A percentile compares a stretch with the other conserved stretches of the same genome.
Conservation (phyloP, 2,797 vertebrate species). For the Naso thynnoides region DNA sequence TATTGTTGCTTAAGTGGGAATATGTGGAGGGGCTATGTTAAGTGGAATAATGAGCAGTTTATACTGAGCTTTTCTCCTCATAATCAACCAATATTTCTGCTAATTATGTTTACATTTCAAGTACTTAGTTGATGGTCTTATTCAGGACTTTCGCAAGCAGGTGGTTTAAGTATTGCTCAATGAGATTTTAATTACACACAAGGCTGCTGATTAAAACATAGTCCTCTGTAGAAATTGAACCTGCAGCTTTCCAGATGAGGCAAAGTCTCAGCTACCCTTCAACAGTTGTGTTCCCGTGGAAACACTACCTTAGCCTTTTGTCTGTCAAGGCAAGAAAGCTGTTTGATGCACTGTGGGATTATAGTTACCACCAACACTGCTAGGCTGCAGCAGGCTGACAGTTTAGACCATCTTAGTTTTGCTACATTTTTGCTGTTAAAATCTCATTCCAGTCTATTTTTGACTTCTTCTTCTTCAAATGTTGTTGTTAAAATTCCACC, state of each 20-base stretch:
- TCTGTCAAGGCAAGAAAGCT: background rate
- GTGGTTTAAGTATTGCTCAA: background rate
- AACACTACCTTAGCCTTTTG: background rate
- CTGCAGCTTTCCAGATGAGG: constrained; percentile 3
- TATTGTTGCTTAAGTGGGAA: constrained; percentile 14
- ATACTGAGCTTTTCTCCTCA: background rate
- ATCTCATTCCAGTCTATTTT: no score
- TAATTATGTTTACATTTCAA: background rate
- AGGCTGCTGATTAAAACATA: background rate
- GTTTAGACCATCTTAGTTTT: background rate
- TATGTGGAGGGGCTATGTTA: background rate
- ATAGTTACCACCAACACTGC: background rate
- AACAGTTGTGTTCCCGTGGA: background rate
- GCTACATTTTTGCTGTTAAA: background rate
- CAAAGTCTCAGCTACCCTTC: background rate
- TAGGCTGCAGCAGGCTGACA: background rate
- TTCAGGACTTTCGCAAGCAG: background rate
- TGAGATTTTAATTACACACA: background rate
- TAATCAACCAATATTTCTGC: background rate
- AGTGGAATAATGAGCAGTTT: constrained; percentile 16
- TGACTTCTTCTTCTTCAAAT: no score
- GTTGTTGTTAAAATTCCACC: no score
- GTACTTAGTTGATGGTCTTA: background rate
- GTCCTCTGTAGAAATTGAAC: background rate
- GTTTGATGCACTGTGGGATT: background rate